Evolutionary conservation across 2,113 vertebrate genomes (phyloP), one percentile per base, ranked within the genome.

Genomic region (Oncorhynchus mykiss): DNA sequence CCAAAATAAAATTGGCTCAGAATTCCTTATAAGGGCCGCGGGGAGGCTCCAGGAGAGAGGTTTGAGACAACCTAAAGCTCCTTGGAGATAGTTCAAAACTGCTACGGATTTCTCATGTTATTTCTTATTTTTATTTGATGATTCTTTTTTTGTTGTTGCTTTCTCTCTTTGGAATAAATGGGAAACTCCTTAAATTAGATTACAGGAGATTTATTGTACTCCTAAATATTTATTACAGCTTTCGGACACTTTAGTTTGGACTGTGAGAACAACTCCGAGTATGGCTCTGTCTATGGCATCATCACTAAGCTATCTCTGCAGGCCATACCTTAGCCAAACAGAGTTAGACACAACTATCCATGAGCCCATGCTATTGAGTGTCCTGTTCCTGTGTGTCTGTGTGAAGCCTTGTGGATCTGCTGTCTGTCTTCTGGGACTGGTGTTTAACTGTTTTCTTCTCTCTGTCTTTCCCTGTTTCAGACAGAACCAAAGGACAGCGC

Each of bases 21-120:
- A 79, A 81, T 80, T 85, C 93, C 92, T 91, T 93, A 93, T 93
- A 92, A 88, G 93, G 93, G 49, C 73, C 65, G 13, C 81, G 75
- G 82, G 82, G 77, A 83, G 83, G 87, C 83, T 91, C 82, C 81
- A 89, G 81, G 77, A 75, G 60, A 79, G 75, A 78, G 78, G 77
- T 76, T 70, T 76, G 45, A 78, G 80, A 82, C 71, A 82, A 90
- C 79, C 86, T 83, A 67, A 76, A 88, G 74, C 87, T 82, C 80
- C 68, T 80, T 88, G 79, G 81, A 86, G 78, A 76, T 29, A 31
- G 34, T 75, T 80, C 78, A 80, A 69, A 78, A 83, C 64, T 72
- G 68, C 75, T 54, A n/a, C 73, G 85, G 80, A 85, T 76, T 85
- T 88, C 78, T 76, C 75, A 27, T 70, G 39, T 80, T 82, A 16